These are phyloP conservation scores for Galago senegalensis DNA, from an alignment of 2,797 vertebrate genomes.

Conservation along the genomic window DNA sequence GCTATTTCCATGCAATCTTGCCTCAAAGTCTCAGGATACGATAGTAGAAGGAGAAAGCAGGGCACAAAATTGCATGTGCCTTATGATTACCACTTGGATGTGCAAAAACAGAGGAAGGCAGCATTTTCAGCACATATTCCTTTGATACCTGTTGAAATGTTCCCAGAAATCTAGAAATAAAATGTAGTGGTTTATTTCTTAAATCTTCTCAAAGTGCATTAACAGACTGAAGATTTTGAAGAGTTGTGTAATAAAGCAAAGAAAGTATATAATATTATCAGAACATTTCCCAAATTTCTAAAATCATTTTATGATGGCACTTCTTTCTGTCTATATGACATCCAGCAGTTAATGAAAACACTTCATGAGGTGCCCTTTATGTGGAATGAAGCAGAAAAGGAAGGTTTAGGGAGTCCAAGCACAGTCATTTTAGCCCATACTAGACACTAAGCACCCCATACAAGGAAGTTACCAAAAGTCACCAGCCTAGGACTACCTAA, in stretches of 20 bases:
- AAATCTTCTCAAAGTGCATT: background rate
- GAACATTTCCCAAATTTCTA: background rate
- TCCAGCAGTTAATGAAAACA: background rate
- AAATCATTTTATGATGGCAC: background rate
- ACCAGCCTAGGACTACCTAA: background rate
- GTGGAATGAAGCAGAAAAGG: background rate
- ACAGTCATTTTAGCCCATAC: background rate
- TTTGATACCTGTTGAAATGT: background rate
- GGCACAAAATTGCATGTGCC: background rate
- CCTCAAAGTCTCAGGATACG: background rate
- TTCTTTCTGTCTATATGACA: background rate
- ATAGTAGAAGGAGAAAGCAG: background rate
- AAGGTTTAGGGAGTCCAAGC: background rate
- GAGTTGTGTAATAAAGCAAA: background rate
- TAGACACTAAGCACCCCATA: background rate
- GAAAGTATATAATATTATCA: background rate
- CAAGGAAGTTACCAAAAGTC: background rate
- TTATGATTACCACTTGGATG: too few relatives aligned
- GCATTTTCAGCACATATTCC: background rate
- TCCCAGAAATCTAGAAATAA: background rate
- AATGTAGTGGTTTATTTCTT: background rate
- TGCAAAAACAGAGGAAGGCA: background rate
- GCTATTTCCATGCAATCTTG: background rate
- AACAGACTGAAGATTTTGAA: background rate
- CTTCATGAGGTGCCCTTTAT: background rate